Percentiles rank a stretch among this genome's conserved stretches.
Evolutionary conservation across 2,797 vertebrate species (phyloP).

Genomic region (Toxotes lorentzi): DNA sequence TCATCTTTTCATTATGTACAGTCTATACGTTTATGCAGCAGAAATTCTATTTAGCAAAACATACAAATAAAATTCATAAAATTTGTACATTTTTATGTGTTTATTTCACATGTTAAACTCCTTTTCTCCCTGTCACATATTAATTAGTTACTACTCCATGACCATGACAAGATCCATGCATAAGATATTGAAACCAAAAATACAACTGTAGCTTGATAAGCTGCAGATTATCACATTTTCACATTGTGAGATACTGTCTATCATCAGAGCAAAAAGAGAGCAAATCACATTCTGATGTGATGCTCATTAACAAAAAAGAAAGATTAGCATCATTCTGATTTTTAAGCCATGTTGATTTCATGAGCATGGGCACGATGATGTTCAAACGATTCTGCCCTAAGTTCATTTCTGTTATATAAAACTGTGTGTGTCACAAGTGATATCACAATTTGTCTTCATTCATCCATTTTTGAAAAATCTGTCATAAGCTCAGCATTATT

Average conservation of each 20-base stretch:
- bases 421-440: background rate
- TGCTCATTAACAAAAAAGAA: no score
- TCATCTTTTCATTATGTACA: background rate
- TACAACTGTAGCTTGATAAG: background rate
- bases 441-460: background rate
- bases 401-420: background rate
- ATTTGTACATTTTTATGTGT: background rate
- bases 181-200: background rate
- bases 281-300: no score
- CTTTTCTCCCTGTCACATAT: no score
- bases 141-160: background rate
- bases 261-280: constrained; percentile 4
- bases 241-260: constrained; percentile 1
- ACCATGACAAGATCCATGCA: background rate
- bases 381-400: background rate
- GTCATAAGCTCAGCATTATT: background rate
- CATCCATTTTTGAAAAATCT: background rate
- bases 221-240: constrained; percentile 17
- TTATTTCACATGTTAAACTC: background rate
- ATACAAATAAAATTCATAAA: background rate
- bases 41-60: background rate
- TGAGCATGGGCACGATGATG: background rate
- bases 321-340: constrained; percentile 5
- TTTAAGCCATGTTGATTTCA: background rate
- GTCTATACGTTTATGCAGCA: background rate